Evolutionary conservation across 2,797 vertebrate species (phyloP).

Genomic region (Pseudochirops cupreus): DNA sequence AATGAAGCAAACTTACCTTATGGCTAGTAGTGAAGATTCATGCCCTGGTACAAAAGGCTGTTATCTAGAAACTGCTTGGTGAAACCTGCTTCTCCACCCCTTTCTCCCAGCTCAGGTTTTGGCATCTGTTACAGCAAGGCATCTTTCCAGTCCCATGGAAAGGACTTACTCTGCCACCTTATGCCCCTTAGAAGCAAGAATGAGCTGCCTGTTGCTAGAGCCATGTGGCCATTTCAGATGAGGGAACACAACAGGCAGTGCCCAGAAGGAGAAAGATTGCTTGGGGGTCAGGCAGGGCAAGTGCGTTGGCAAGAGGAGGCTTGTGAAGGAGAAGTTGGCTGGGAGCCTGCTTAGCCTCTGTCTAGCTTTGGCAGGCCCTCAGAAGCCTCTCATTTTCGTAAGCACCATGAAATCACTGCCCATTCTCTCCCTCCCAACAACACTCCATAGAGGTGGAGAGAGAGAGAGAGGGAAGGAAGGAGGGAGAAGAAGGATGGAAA

Average conservation of each 20-base stretch:
- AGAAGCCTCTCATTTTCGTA: not conserved
- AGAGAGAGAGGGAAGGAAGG: not conserved
- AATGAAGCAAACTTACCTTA: not conserved
- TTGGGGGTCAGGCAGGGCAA: not conserved
- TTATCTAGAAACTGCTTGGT: not conserved
- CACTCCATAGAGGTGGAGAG: not conserved
- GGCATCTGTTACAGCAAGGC: not conserved
- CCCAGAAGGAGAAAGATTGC: not conserved
- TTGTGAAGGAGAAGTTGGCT: not conserved
- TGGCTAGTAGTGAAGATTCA: not conserved
- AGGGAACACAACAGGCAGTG: not conserved
- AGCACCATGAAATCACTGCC: not conserved
- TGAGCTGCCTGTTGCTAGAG: not conserved
- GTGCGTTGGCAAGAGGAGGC: not conserved
- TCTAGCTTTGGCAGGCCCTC: not conserved
- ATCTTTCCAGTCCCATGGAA: not conserved
- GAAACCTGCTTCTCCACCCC: not conserved
- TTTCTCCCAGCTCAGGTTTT: not conserved
- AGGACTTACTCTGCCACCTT: not conserved
- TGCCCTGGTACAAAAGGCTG: not conserved
- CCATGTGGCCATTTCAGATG: not conserved
- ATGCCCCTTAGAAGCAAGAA: constrained; percentile 4
- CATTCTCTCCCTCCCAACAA: not conserved
- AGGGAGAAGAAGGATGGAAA: not conserved
- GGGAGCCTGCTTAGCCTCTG: not conserved